phyloP scores from a whole-genome alignment of 2,888 invertebrate genomes.

The Athripsodes cinereus region DNA sequence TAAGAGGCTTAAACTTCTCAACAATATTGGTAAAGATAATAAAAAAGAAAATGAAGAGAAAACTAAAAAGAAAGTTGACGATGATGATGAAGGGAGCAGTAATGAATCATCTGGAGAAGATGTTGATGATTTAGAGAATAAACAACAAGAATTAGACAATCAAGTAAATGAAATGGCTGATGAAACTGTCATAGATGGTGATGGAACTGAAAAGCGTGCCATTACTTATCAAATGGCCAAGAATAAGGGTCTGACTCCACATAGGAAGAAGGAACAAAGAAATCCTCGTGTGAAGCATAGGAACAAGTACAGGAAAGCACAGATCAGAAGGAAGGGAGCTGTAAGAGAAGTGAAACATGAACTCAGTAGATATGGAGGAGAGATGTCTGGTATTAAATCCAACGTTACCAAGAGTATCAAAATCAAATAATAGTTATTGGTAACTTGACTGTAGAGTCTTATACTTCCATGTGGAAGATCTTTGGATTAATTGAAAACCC shows the following conservation, averaged over 20 bases:
- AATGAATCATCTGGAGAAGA: neutral
- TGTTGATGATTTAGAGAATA: slow-evolving; percentile 15
- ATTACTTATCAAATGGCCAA: slow-evolving; percentile 94
- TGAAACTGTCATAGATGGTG: slow-evolving; percentile 32
- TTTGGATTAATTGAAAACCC: no score
- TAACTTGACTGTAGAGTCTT: no score
- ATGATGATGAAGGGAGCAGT: slow-evolving; percentile 34
- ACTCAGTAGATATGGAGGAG: slow-evolving; percentile 78
- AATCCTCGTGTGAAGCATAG: slow-evolving; percentile 95
- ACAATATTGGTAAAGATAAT: neutral
- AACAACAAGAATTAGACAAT: slow-evolving; percentile 33
- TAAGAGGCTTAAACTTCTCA: slow-evolving; percentile 43
- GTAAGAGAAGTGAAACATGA: slow-evolving; percentile 81
- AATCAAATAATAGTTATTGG: slow-evolving; percentile 69
- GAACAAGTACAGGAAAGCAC: slow-evolving; percentile 86
- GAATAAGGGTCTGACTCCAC: slow-evolving; percentile 90
- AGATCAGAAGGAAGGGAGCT: slow-evolving; percentile 89
- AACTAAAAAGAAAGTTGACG: slow-evolving; percentile 33
- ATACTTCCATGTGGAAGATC: no score
- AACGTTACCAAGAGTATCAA: slow-evolving; percentile 85
- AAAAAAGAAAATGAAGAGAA: slow-evolving; percentile 32
- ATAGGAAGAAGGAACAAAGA: slow-evolving; percentile 83
- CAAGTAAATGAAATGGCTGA: slow-evolving; percentile 33
- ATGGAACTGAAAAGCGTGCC: slow-evolving; percentile 60
- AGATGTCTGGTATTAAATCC: slow-evolving; percentile 89